A percentile compares a stretch with the other conserved stretches of the same genome.
Evolutionary conservation across 2,888 invertebrate species (phyloP).

Genomic region (Aphidoletes aphidimyza): DNA sequence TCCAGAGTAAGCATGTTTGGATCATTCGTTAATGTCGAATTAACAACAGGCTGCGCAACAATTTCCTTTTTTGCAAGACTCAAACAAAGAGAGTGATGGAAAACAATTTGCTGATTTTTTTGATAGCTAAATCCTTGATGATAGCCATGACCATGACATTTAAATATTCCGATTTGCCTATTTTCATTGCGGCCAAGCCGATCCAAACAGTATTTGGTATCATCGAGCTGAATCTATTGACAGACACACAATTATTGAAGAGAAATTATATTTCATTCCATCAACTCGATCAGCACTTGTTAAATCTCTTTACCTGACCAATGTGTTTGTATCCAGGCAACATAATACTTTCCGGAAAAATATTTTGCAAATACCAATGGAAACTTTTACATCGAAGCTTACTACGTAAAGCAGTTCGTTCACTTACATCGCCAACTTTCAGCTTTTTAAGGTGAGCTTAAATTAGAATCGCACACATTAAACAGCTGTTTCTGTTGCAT

Average conservation of each 20-base stretch:
- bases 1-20: neutral
- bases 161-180: neutral
- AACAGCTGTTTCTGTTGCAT: neutral
- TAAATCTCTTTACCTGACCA: too few species aligned
- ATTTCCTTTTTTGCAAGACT: neutral
- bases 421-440: neutral
- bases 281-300: too few species aligned
- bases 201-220: neutral
- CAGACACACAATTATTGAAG: neutral
- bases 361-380: slow-evolving; percentile 11
- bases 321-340: neutral
- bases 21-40: neutral
- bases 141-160: neutral
- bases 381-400: neutral
- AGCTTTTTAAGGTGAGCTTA: neutral
- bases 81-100: neutral
- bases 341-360: neutral
- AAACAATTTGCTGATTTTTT: neutral
- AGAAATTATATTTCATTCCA: neutral
- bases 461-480: neutral
- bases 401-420: neutral
- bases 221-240: neutral
- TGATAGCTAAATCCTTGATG: slow-evolving; percentile 7
- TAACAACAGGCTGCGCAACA: neutral
- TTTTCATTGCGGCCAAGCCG: neutral